Percentiles rank a stretch among this genome's conserved stretches.
These are phyloP conservation scores for Mesochorus sp. DNA, from an alignment of 2,888 invertebrate genomes.

Conservation along the genomic window DNA sequence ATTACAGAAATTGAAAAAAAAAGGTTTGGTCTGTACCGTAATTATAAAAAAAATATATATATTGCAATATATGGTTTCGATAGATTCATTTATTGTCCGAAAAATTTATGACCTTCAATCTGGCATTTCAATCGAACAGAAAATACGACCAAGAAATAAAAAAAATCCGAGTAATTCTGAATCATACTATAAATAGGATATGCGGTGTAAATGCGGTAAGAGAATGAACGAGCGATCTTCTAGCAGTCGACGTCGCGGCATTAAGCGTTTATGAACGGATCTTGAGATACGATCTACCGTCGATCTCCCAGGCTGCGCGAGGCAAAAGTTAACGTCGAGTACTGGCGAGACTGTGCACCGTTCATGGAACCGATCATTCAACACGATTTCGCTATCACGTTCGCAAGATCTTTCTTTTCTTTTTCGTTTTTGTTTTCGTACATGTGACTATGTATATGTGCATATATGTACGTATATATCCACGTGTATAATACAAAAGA, in stretches of 20 bases:
- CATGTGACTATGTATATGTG: not conserved
- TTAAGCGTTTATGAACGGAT: constrained; percentile 61
- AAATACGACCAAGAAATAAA: too few relatives aligned
- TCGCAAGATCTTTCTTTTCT: constrained; percentile 42
- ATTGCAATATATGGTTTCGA: too few relatives aligned
- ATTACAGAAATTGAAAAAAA: too few relatives aligned
- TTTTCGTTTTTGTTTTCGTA: not conserved
- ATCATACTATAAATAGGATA: not conserved
- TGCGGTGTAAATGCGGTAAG: constrained; percentile 31
- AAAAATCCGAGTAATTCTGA: too few relatives aligned
- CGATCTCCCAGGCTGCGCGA: constrained; percentile 48
- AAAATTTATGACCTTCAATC: too few relatives aligned
- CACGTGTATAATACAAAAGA: too few relatives aligned
- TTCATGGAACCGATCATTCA: constrained; percentile 54
- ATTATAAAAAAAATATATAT: too few relatives aligned
- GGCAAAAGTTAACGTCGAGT: constrained; percentile 33
- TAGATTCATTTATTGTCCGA: too few relatives aligned
- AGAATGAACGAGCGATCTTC: constrained; percentile 40
- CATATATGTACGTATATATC: too few relatives aligned
- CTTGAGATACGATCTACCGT: constrained; percentile 55
- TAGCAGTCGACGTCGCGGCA: constrained; percentile 52
- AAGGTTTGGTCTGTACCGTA: too few relatives aligned
- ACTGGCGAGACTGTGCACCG: constrained; percentile 27
- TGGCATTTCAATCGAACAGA: too few relatives aligned
- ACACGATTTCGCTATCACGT: constrained; percentile 50